Evolutionary conservation across 2,113 vertebrate genomes (phyloP).

Genomic region (Crotalus helleri): DNA sequence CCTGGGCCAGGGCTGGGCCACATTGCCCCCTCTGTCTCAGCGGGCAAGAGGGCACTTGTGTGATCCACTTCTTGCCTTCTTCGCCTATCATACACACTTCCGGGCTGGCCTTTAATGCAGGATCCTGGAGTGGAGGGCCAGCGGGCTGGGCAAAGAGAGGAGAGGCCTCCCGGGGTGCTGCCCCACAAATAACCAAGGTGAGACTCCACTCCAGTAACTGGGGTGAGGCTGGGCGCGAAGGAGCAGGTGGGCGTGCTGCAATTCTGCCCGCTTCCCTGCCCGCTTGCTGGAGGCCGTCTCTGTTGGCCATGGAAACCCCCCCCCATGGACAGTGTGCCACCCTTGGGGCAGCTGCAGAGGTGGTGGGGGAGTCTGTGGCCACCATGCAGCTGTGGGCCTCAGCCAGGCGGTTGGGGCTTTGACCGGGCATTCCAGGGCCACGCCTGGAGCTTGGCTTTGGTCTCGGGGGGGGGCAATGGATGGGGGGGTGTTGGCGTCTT

Average conservation of each 20-base stretch:
- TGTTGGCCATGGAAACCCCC: too few species aligned
- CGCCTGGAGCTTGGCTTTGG: not conserved
- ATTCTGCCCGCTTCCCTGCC: not conserved
- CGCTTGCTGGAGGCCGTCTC: not conserved
- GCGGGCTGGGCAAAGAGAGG: not conserved
- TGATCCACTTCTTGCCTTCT: too few species aligned
- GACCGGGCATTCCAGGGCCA: not conserved
- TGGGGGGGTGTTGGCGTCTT: not conserved
- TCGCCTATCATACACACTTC: too few species aligned
- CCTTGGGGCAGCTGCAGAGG: not conserved
- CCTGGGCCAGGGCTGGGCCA: too few species aligned
- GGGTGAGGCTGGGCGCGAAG: not conserved
- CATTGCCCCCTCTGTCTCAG: too few species aligned
- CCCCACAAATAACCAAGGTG: not conserved
- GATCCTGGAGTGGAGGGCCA: too few species aligned
- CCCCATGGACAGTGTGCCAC: not conserved
- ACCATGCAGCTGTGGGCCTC: not conserved
- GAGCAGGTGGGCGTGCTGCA: accelerated
- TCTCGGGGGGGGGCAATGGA: not conserved
- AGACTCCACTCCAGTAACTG: not conserved
- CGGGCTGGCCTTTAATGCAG: too few species aligned
- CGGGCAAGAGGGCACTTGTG: too few species aligned
- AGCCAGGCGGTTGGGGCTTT: not conserved
- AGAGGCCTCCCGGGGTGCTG: not conserved
- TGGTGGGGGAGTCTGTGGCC: not conserved